Evolutionary conservation across 2,113 vertebrate species (phyloP), one percentile per base, ranked within the genome.

Genomic region (Pachypanchax playfairii): DNA sequence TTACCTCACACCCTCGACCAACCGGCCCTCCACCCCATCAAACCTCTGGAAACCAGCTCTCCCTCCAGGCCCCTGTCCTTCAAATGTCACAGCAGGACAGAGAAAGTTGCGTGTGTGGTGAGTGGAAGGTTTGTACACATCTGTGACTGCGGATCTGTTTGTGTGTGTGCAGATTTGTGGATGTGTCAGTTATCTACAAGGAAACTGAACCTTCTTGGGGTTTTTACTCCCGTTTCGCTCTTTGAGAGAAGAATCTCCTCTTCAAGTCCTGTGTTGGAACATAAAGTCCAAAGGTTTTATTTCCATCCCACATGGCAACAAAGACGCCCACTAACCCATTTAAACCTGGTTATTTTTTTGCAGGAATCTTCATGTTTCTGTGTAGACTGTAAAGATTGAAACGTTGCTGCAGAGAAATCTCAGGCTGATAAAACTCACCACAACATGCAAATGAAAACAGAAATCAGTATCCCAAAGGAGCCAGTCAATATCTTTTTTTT

Each of bases 21-120:
- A 50, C 52, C 68, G 61, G 70, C 70, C 80, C 52, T 44, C 54
- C 62, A 64, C 74, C 85, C 79, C 74, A 46, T 51, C 72, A 59
- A 56, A 75, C 76, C 82, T 81, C 76, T 79, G 68, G 61, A 63
- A 84, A 75, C 48, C 72, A 59, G 61, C 64, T 67, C 61, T 80
- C 84, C 82, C 82, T 54, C 48, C 44, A 65, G 76, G 76, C 72
- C 51, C 33, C 63, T 53, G 80, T 85, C 84, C 79, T 80, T 88
- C 84, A 86, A 85, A 86, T 87, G 80, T 75, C 82, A 86, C 84
- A 3, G 25, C 76, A 46, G 56, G 72, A 64, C 59, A 35, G 38
- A 25, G 25, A 47, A 49, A 44, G 57, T 39, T 54, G 64, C 35
- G 57, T 28, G 65, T 41, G 58, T 21, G 42, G 24, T 2, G 10